Base-by-base conservation (phyloP, 2,888 invertebrate genomes). In the Habrosyne pyritoides region DNA sequence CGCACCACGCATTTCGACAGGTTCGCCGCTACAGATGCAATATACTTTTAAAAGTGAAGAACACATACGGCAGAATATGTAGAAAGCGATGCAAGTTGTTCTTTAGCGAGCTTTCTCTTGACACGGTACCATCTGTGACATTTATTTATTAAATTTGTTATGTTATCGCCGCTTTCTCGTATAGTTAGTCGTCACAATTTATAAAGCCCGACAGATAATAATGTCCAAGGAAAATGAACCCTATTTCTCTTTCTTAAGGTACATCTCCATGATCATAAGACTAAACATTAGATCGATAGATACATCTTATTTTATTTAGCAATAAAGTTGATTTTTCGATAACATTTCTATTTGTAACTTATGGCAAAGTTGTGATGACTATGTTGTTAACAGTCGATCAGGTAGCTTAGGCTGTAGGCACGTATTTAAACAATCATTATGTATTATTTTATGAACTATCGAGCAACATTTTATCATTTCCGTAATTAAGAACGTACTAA, bases 81-180 rank as follows among this genome's bases (percentile, higher is more conserved):
- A 86, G 81, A 85, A 89, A 87, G 79, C 80, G 79, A 66, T 89
- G 84, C 85, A 84, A 86, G 85, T 69, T 84, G 62, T 76, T 83
- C 53, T 63, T 71, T 69, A 56, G 53, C 59, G 71, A 71, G 67
- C 86, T 89, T 74, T 75, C 89, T 60, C 79, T 82, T 63, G 88
- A 89, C 71, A 89, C 91, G 91, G 91, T 91, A 90, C 80, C 80
- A 67, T 71, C 59, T 59, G 48, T 55, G 59, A 62, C 30, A 42
- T 42, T 18, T 42, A 8, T 18, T 18, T 42, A 18, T 42, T 18
- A 42, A 7, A 6, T 42, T 42, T 42, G 18, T 42, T 18, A 42
- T 18, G 42, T n/a, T 47, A 24, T 22, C 22, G 47, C 24, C 47
- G n/a, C 47, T 21, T 47, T 42, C 42, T n/a, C 42, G 8, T 18